These are phyloP conservation scores for Crenuchus spilurus DNA, from an alignment of 2,797 vertebrate species.

Conservation along the genomic window DNA sequence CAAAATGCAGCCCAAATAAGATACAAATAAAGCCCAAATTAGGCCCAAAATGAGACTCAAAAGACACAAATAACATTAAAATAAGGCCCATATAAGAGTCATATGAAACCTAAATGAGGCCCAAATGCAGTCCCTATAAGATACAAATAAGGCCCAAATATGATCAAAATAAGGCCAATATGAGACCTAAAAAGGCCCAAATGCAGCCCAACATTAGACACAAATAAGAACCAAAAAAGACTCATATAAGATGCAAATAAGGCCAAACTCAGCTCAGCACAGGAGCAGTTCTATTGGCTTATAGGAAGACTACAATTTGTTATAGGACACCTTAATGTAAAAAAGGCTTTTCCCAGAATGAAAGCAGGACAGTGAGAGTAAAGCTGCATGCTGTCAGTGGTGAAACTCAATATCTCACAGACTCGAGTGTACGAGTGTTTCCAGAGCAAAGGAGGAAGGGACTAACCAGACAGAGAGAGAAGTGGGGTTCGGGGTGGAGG, in stretches of 20 bases:
- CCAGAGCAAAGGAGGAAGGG: neutral
- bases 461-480: neutral
- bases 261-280: neutral
- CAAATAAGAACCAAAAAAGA: too few relatives aligned
- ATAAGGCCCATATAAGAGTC: neutral
- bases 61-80: too few relatives aligned
- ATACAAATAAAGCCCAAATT: too few relatives aligned
- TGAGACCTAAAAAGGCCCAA: too few relatives aligned
- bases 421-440: neutral
- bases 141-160: too few relatives aligned
- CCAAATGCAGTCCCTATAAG: too few relatives aligned
- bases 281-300: neutral
- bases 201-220: too few relatives aligned
- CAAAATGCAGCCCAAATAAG: too few relatives aligned
- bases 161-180: too few relatives aligned
- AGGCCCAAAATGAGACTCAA: too few relatives aligned
- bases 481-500: neutral
- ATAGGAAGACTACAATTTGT: neutral
- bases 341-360: neutral
- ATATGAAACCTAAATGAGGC: neutral
- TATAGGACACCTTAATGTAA: too few relatives aligned
- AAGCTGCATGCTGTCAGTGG: too few relatives aligned
- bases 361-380: neutral
- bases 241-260: neutral
- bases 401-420: constrained; percentile 12